Conservation (phyloP, 2,888 invertebrate genomes). For the Andrena bicolor region DNA sequence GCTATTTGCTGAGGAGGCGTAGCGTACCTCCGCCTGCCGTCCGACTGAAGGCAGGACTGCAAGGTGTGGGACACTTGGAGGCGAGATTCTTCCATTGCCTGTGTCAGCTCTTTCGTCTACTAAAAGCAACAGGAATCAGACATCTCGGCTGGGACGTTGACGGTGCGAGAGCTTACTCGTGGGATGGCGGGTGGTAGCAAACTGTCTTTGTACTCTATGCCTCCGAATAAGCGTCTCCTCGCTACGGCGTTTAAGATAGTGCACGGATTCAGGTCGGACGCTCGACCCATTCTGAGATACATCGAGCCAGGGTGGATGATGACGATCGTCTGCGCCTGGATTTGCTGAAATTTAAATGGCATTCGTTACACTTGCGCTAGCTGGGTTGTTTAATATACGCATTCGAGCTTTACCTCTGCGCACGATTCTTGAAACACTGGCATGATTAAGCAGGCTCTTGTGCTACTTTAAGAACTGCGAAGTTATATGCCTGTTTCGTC, state of each 20-base stretch:
- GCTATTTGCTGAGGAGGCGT: conserved; percentile 96
- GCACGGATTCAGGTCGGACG: conserved; percentile 95
- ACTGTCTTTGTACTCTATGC: conserved; percentile 87
- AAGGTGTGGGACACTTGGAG: conserved; percentile 93
- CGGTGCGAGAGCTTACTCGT: conserved; percentile 81
- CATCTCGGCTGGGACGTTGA: background rate
- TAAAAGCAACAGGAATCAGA: conserved; percentile 42
- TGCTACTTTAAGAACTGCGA: no score
- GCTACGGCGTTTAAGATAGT: conserved; percentile 95
- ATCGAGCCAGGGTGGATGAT: conserved; percentile 98
- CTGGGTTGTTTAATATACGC: background rate
- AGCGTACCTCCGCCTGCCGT: conserved; percentile 92
- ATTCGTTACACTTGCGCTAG: background rate
- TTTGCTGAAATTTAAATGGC: conserved; percentile 86
- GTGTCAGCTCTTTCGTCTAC: conserved; percentile 89
- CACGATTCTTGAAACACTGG: conserved; percentile 83
- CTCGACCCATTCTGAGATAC: conserved; percentile 94
- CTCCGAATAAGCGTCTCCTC: conserved; percentile 86
- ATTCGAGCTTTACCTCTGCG: conserved; percentile 76
- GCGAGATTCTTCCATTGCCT: conserved; percentile 94
- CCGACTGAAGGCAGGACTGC: conserved; percentile 94
- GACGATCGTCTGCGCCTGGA: conserved; percentile 93
- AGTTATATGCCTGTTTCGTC: conserved; percentile 2
- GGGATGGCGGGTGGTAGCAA: conserved; percentile 89
- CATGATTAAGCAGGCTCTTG: conserved; percentile 66